Conservation (phyloP, 2,797 vertebrate genomes). For the Acanthurus tractus region DNA sequence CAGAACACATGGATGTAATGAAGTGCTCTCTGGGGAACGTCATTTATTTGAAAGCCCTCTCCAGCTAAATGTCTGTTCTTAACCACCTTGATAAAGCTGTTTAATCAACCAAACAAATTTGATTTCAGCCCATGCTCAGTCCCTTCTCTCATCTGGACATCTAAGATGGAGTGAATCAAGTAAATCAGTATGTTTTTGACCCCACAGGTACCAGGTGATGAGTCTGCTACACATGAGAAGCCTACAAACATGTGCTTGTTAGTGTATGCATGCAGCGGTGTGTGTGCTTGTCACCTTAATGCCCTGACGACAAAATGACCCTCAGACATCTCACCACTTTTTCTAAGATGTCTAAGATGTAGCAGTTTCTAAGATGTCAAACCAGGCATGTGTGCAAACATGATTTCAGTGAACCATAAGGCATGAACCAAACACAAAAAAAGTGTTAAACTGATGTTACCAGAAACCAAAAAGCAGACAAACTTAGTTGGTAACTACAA, state of each 20-base stretch:
- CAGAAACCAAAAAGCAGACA: too few relatives aligned
- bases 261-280: not conserved
- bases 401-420: too few relatives aligned
- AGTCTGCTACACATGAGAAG: not conserved
- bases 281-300: constrained; percentile 15
- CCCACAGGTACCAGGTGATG: not conserved
- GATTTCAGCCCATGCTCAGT: constrained; percentile 28
- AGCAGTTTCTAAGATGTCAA: too few relatives aligned
- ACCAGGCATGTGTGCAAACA: too few relatives aligned
- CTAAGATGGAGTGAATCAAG: not conserved
- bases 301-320: constrained; percentile 7
- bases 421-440: too few relatives aligned
- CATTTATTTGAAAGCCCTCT: constrained; percentile 41
- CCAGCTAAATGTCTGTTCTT: constrained; percentile 39
- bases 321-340: too few relatives aligned
- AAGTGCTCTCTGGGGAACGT: constrained; percentile 45
- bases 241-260: not conserved
- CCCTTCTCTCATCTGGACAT: constrained; percentile 25
- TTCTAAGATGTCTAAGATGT: not conserved
- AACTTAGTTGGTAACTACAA: too few relatives aligned
- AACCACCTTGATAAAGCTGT: constrained; percentile 25
- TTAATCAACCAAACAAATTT: constrained; percentile 40
- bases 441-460: too few relatives aligned
- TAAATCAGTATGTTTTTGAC: constrained; percentile 5
- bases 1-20: constrained; percentile 43